Evolutionary conservation across 2,888 invertebrate genomes (phyloP), one percentile per base, ranked within the genome.

Genomic region (Petrolisthes cinctipes): DNA sequence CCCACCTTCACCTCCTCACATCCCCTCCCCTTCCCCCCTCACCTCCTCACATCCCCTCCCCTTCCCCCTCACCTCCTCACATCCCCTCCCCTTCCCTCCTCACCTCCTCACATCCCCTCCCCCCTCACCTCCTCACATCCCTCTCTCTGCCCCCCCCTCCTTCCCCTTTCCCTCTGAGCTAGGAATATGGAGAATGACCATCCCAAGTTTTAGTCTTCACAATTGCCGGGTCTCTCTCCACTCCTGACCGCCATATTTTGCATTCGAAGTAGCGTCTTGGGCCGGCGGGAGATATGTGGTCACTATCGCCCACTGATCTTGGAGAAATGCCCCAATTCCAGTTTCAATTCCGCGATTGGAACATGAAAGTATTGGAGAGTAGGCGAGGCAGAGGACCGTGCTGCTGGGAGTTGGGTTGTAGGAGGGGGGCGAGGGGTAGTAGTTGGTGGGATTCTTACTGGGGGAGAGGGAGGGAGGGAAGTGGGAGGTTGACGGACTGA

Each of bases 321-420:
- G 82, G 86, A 89, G 89, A 86, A 89, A 89, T 89, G 89, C 85
- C 86, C 89, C 89, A 89, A 89, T 89, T 89, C 85, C 84, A 84
- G 86, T 89, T 89, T 89, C 89, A 89, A 89, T 89, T 89, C 82
- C 89, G 83, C 86, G 85, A 89, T 84, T 83, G 87, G 87, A 84
- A 81, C 87, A 87, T 87, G 87, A 87, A 84, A 87, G 84, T 87
- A 87, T 87, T 87, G 87, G 87, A 75, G 86, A 78, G 78, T 86
- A 80, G 82, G 78, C 54, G 83, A 79, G 71, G 73, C 68, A 79
- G 54, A 76, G 75, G 82, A 17, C 23, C 17, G 75, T n/a, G 17
- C 17, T 83, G 6, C 17, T 9, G 61, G 1, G 61, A 61, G 17
- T 61, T 61, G 61, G 61, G 14, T 11, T 73, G 51, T 83, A 14